A percentile compares a stretch with the other conserved stretches of the same genome.
Evolutionary conservation across 2,797 vertebrate genomes (phyloP).

Genomic region (Myotis daubentonii): DNA sequence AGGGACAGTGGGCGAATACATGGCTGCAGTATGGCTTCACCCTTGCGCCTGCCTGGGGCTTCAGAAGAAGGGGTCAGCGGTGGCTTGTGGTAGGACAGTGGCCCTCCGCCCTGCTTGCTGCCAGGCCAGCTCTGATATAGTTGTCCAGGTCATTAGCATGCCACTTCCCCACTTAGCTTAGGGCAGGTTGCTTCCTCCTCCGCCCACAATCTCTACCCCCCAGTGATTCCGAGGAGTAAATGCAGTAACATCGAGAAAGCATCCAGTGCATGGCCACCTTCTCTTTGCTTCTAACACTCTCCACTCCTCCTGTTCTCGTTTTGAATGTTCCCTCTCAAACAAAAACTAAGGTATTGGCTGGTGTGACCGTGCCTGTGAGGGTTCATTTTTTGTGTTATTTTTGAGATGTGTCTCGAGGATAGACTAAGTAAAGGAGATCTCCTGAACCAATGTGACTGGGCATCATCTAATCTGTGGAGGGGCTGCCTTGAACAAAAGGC

Average conservation of each 20-base stretch:
- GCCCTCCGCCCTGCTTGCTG: not conserved
- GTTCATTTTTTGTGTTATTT: not conserved
- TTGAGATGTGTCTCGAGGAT: not conserved
- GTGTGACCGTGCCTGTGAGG: not conserved
- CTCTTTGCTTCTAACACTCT: not conserved
- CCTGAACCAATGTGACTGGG: not conserved
- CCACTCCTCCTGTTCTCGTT: not conserved
- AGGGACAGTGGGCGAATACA: not conserved
- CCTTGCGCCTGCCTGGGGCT: not conserved
- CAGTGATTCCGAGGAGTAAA: not conserved
- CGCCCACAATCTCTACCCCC: not conserved
- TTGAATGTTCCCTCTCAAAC: not conserved
- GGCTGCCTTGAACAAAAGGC: not conserved
- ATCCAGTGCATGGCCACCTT: not conserved
- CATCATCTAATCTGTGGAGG: not conserved
- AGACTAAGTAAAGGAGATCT: not conserved
- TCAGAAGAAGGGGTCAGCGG: not conserved
- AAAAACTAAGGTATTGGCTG: not conserved
- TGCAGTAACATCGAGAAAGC: not conserved
- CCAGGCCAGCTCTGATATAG: not conserved
- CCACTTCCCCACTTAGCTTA: too few relatives aligned
- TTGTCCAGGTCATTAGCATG: not conserved
- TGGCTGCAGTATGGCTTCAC: not conserved
- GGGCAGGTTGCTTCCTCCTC: not conserved
- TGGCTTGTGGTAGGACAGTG: not conserved